Base-by-base conservation (phyloP, 2,113 vertebrate genomes). In the Rhinoderma darwinii region DNA sequence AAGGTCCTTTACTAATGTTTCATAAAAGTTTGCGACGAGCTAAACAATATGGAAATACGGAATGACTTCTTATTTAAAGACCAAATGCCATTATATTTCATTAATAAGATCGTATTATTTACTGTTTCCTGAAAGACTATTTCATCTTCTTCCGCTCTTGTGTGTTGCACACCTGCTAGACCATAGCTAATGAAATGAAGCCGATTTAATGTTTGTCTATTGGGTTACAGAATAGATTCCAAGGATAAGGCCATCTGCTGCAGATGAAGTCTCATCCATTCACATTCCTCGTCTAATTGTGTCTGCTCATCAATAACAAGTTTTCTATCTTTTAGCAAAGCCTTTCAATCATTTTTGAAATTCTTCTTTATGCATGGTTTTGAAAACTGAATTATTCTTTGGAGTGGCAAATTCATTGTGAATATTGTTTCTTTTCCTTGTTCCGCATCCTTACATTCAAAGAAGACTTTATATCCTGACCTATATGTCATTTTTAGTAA, bases 201-300 rank as follows among this genome's bases (percentile, higher is more conserved):
- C 4, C 20, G 35, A 32, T 41, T 63, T 81, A 82, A 82, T 82
- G 41, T 81, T 61, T 82, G 41, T 68, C 80, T 82, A 32, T 68
- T 82, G 61, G 39, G 61, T 68, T 68, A 82, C 44, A 68, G n/a
- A 82, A 82, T 14, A 20, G 61, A 63, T 82, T 82, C 54, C 50
- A 80, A 80, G 77, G 77, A 68, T 82, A 47, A 50, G 41, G 61
- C 39, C 80, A 68, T 68, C 80, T 82, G 80, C 39, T 82, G 61
- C n/a, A 44, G 44, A 68, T 68, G 25, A 1, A 22, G 44, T 82
- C 37, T 82, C 43, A 82, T 82, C 47, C 20, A 43, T 82, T 43
- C 56, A 82, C n/a, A 61, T 82, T 47, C 59, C 66, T 61, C 61
- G 63, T 35, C n/a, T 81, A 39, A 81, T 39, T 14, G 41, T 41